Evolutionary conservation across 92 coral and sea anemone species (phyloP).

Genomic region (Epizoanthus illoricatus): DNA sequence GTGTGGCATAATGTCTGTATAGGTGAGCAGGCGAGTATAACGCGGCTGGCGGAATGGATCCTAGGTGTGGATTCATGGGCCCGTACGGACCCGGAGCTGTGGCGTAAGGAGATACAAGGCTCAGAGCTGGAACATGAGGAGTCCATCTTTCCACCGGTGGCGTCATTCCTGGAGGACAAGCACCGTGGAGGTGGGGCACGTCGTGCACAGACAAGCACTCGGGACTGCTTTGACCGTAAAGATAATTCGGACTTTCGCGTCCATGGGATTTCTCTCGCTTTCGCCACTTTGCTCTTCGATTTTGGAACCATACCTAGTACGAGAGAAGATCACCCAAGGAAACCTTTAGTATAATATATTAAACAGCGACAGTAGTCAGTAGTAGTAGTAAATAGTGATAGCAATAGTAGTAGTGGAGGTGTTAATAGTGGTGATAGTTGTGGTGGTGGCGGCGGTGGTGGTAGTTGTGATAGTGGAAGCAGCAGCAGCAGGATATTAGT

Average conservation of each 20-base stretch:
- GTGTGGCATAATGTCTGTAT: conserved; percentile 64
- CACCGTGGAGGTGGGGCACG: conserved; percentile 57
- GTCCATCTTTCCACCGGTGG: conserved; percentile 74
- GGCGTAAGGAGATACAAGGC: conserved; percentile 87
- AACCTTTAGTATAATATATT: background rate
- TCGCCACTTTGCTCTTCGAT: conserved; percentile 98
- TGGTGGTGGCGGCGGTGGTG: background rate
- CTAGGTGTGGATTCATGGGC: conserved; percentile 67
- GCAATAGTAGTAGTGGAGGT: no score
- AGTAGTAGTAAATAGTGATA: no score
- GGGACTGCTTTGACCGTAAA: conserved; percentile 65
- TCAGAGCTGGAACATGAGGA: conserved; percentile 87
- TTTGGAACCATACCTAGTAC: conserved; percentile 96
- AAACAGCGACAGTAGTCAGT: background rate
- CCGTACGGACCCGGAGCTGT: conserved; percentile 73
- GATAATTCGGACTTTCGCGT: conserved; percentile 89
- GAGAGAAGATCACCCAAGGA: background rate
- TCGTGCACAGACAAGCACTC: conserved; percentile 67
- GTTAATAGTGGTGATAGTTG: background rate
- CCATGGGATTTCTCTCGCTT: conserved; percentile 97
- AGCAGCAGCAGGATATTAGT: no score
- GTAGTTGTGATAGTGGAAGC: background rate
- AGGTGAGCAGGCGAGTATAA: conserved; percentile 65
- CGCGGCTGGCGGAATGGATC: conserved; percentile 48
- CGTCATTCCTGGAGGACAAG: conserved; percentile 50